Base-by-base conservation (phyloP, 2,888 invertebrate genomes). In the Fissipunctia ypsillon region DNA sequence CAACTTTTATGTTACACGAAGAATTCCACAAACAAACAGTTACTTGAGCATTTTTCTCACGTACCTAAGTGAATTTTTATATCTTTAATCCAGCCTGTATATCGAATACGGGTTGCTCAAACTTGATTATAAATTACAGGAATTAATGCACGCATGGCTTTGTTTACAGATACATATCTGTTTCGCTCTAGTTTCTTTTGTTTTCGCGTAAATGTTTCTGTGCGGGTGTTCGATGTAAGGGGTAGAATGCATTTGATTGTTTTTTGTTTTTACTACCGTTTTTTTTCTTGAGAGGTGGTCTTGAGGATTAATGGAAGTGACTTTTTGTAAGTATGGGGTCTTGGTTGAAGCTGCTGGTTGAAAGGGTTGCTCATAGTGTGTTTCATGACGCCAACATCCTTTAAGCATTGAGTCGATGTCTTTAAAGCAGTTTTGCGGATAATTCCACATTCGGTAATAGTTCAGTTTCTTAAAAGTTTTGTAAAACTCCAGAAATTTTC, bases 121-220 rank as follows among this genome's bases (percentile, higher is more conserved):
- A 84, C 79, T 84, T 83, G 84, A 88, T 88, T 90, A 87, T 90
- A 91, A 91, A 90, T 89, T 88, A 88, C 84, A 76, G 78, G 88
- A 88, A 90, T 90, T 89, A 89, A 90, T 90, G 89, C 87, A 87
- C 84, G 87, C 84, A 82, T 88, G 86, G 86, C 78, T 89, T 89
- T 88, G 87, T 87, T 90, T 84, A 83, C 84, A 73, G 80, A 84
- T 81, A 73, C 76, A 76, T 85, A 84, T 86, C 85, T 79, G 76
- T 75, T 71, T 69, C 56, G 70, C 6, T 84, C 69, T 48, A 67
- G 80, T 84, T 80, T 70, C 65, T 84, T 80, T 86, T 82, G 72
- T 80, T 77, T 80, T 77, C 35, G 57, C 61, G 69, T 45, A 54
- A 54, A 67, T 63, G 56, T 73, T 68, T 52, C 61, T 73, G 28